phyloP scores from a whole-genome alignment of 2,888 invertebrate genomes.

The Lepidocyrtoides sp. region DNA sequence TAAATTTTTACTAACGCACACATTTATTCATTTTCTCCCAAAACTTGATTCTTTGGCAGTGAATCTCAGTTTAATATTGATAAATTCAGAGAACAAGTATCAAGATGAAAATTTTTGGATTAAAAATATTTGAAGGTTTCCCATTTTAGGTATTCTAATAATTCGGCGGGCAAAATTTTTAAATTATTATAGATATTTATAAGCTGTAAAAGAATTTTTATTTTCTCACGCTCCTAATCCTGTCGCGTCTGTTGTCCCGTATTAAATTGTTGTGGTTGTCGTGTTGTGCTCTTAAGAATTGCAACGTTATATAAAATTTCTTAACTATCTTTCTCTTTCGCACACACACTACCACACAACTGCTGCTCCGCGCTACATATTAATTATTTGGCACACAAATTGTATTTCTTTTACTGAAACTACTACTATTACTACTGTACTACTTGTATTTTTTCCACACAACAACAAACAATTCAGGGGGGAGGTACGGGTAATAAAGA shows the following conservation, averaged over 20 bases:
- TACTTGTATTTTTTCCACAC: constrained; percentile 22
- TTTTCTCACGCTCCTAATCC: neutral
- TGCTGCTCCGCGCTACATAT: neutral
- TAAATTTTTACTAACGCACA: neutral
- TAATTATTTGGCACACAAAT: constrained; percentile 24
- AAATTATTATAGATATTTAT: too few species aligned
- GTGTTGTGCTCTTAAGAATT: neutral
- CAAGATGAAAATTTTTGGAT: too few species aligned
- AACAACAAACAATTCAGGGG: constrained; percentile 83
- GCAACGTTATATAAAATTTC: neutral
- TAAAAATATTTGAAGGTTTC: too few species aligned
- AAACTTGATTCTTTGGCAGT: too few species aligned
- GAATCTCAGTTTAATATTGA: too few species aligned
- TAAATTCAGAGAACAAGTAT: too few species aligned
- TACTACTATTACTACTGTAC: constrained; percentile 49
- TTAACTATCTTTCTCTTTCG: neutral
- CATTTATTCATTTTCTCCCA: too few species aligned
- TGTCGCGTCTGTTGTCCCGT: constrained; percentile 24
- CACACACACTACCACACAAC: constrained; percentile 23
- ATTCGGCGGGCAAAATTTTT: too few species aligned
- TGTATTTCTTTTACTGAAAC: constrained; percentile 17
- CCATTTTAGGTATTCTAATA: too few species aligned
- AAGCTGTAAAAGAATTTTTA: too few species aligned
- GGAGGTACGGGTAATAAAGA: constrained; percentile 89
- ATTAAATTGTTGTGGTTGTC: constrained; percentile 22